These are phyloP conservation scores for Protaetia brevitarsis DNA, from an alignment of 1,140 invertebrate genomes.

Conservation along the genomic window DNA sequence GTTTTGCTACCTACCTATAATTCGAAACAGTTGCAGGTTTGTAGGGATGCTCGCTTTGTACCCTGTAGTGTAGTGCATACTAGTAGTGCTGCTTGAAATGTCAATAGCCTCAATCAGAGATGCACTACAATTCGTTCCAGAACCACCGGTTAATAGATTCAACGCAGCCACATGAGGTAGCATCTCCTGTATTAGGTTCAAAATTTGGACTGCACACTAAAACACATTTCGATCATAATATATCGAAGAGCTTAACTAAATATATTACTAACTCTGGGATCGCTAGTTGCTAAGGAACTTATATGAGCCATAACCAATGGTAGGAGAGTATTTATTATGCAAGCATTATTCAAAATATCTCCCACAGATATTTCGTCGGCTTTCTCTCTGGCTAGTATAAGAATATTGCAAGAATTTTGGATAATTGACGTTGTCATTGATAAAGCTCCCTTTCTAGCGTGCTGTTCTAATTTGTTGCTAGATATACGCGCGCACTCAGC, in stretches of 20 bases:
- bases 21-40: slow-evolving; percentile 83
- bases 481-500: slow-evolving; percentile 63
- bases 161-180: slow-evolving; percentile 84
- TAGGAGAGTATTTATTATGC: slow-evolving; percentile 68
- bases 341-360: slow-evolving; percentile 56
- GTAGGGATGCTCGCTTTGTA: slow-evolving; percentile 97
- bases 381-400: slow-evolving; percentile 67
- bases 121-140: slow-evolving; percentile 27
- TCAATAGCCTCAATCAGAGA: slow-evolving; percentile 34
- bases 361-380: slow-evolving; percentile 53
- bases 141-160: slow-evolving; percentile 62
- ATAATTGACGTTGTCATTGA: slow-evolving; percentile 70
- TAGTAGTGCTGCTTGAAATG: slow-evolving; percentile 59
- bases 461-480: slow-evolving; percentile 65
- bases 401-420: slow-evolving; percentile 67
- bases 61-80: slow-evolving; percentile 84
- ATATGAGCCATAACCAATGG: slow-evolving; percentile 79
- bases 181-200: slow-evolving; percentile 87
- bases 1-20: slow-evolving; percentile 61
- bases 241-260: background rate
- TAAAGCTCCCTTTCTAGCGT: slow-evolving; percentile 70
- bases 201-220: slow-evolving; percentile 84
- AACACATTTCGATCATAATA: slow-evolving; percentile 32
- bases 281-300: slow-evolving; percentile 73
- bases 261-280: slow-evolving; percentile 65